Evolutionary conservation across 2,797 vertebrate species (phyloP).

Genomic region (Tympanoctomys barrerae): DNA sequence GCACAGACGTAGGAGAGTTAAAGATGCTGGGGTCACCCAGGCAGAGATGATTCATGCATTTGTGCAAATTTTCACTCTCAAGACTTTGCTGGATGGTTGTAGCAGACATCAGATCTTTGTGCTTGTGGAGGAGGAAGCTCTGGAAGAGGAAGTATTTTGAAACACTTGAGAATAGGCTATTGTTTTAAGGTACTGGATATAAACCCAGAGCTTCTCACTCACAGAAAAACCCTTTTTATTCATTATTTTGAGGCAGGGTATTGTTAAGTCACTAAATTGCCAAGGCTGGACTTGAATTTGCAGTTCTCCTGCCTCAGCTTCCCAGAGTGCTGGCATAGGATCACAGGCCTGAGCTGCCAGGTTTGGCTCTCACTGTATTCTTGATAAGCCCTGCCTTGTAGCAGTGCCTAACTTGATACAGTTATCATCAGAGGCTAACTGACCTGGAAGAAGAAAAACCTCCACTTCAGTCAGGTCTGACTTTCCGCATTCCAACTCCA

Average conservation of each 20-base stretch:
- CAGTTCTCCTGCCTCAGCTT: neutral
- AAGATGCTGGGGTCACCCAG: neutral
- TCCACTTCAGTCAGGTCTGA: neutral
- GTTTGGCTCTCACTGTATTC: neutral
- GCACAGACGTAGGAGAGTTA: neutral
- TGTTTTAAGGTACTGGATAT: neutral
- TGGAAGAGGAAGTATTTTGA: neutral
- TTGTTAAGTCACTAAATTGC: neutral
- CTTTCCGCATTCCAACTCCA: no score
- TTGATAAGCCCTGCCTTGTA: no score
- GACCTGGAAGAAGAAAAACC: neutral
- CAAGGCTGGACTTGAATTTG: neutral
- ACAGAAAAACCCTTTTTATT: neutral
- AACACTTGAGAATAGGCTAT: neutral
- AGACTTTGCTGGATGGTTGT: neutral
- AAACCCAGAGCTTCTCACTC: neutral
- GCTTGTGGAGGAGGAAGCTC: neutral
- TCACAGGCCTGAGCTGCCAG: neutral
- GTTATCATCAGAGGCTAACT: neutral
- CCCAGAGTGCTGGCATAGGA: neutral
- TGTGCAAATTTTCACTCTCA: neutral
- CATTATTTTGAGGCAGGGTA: neutral
- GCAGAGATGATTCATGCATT: neutral
- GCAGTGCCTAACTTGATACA: neutral
- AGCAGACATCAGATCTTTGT: neutral